A percentile compares a stretch with the other conserved stretches of the same genome.
phyloP scores from a whole-genome alignment of 2,113 vertebrate genomes.

The Poecile atricapillus region DNA sequence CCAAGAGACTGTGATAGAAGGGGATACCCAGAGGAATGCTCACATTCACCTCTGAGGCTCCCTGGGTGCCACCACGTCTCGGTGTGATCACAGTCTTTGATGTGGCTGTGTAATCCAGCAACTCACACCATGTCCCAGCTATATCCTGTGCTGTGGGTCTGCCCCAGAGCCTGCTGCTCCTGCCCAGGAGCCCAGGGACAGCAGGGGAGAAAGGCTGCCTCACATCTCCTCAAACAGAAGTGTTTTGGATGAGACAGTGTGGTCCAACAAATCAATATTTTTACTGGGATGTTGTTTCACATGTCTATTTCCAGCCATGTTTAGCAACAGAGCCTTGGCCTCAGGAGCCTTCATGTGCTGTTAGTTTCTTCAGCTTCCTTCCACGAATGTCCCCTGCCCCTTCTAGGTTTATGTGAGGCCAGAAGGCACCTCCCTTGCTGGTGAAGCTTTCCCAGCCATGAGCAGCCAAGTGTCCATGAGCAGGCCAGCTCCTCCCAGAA shows the following conservation, averaged over 20 bases:
- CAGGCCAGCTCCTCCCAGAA: background rate
- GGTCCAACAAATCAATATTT: background rate
- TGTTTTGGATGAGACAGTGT: background rate
- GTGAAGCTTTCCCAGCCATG: background rate
- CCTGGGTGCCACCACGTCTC: background rate
- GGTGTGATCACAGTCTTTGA: background rate
- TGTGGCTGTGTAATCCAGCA: background rate
- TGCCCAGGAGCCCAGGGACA: background rate
- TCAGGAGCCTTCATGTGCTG: background rate
- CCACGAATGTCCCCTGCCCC: accelerated
- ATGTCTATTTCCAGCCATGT: background rate
- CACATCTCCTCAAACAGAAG: background rate
- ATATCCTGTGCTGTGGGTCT: background rate
- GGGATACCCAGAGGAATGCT: background rate
- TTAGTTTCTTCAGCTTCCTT: background rate
- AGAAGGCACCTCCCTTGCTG: background rate
- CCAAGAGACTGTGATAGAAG: background rate
- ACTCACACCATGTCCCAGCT: background rate
- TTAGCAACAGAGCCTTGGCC: background rate
- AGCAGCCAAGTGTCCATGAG: background rate
- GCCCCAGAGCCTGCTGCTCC: background rate
- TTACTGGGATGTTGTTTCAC: background rate
- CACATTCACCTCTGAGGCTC: background rate
- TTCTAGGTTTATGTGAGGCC: background rate
- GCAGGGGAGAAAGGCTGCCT: background rate